Percentiles rank a stretch among this genome's conserved stretches.
Evolutionary conservation across 2,888 invertebrate genomes (phyloP).

Genomic region (Monoplex corrugatus): DNA sequence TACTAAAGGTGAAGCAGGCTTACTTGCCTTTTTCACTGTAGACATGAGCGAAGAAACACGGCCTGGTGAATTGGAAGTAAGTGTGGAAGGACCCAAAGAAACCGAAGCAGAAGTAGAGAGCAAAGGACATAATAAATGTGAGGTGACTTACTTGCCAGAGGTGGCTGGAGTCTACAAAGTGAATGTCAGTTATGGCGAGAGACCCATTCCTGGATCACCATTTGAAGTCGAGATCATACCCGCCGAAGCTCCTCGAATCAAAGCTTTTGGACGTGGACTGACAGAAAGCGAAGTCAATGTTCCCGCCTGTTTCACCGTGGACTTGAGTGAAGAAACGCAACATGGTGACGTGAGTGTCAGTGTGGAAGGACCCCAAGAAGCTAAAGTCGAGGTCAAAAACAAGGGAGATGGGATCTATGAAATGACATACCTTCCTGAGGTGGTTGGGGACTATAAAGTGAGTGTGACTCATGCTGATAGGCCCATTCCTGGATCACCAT

Average conservation of each 20-base stretch:
- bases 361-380: conserved; percentile 79
- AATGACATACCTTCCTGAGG: conserved; percentile 79
- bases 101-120: conserved; percentile 79
- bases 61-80: conserved; percentile 83
- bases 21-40: conserved; percentile 90
- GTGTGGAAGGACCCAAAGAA: conserved; percentile 79
- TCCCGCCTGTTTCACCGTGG: conserved; percentile 91
- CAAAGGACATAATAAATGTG: conserved; percentile 80
- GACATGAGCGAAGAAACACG: conserved; percentile 91
- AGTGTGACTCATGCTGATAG: conserved; percentile 79
- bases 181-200: conserved; percentile 79
- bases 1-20: conserved; percentile 86
- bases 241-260: conserved; percentile 83
- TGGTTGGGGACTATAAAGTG: conserved; percentile 79
- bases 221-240: conserved; percentile 73
- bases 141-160: conserved; percentile 79
- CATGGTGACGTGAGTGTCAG: conserved; percentile 83
- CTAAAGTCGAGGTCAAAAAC: conserved; percentile 79
- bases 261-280: conserved; percentile 89
- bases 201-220: conserved; percentile 78
- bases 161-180: conserved; percentile 80
- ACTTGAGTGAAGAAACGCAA: conserved; percentile 90
- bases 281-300: conserved; percentile 86
- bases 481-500: conserved; percentile 79
- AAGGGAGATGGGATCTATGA: conserved; percentile 80